Evolutionary conservation across 1,140 invertebrate species (phyloP).

Genomic region (Plectrocnemia conspersa): DNA sequence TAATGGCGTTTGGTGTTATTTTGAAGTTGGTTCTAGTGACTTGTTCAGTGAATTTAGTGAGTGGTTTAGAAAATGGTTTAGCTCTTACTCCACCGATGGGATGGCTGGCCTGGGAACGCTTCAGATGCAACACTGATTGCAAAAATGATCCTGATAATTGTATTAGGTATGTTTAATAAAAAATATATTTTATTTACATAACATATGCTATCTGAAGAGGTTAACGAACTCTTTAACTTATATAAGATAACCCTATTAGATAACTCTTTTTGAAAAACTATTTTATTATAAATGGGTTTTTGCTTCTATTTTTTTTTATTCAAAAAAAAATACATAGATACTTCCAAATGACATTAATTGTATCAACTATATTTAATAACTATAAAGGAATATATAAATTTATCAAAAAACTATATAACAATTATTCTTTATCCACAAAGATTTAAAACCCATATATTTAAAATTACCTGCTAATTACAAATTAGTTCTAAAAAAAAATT

Average conservation of each 20-base stretch:
- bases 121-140: constrained; percentile 91
- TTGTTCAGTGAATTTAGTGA: neutral
- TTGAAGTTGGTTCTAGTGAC: neutral
- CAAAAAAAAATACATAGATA: neutral
- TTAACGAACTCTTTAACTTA: neutral
- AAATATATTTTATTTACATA: neutral
- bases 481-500: no score
- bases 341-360: neutral
- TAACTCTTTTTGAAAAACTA: neutral
- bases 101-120: constrained; percentile 92
- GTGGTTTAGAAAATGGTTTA: constrained; percentile 71
- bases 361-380: no score
- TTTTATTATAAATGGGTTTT: neutral
- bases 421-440: neutral
- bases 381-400: no score
- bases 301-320: neutral
- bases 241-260: neutral
- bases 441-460: no score
- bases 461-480: no score
- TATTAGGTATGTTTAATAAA: constrained; percentile 82
- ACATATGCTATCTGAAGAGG: neutral
- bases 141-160: constrained; percentile 88
- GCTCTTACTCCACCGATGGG: constrained; percentile 79
- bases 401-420: neutral
- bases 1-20: neutral